Evolutionary conservation across 2,888 invertebrate genomes (phyloP).

Genomic region (Trachelus iudaicus): DNA sequence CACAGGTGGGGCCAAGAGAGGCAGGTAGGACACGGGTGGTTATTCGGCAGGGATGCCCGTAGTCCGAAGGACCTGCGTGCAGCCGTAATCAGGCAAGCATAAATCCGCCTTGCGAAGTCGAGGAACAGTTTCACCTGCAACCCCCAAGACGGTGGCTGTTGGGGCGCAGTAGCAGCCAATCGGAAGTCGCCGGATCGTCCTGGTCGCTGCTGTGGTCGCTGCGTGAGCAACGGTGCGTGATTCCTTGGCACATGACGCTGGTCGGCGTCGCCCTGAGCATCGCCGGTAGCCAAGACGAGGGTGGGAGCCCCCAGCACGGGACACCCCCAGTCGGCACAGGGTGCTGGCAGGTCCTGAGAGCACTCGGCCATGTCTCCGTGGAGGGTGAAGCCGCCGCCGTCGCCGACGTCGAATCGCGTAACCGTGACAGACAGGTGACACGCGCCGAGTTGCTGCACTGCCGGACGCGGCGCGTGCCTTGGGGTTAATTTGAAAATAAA

Average conservation of each 20-base stretch:
- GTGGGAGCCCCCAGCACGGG: not conserved
- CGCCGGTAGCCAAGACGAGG: not conserved
- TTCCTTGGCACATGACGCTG: constrained; percentile 55
- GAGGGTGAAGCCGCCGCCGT: constrained; percentile 29
- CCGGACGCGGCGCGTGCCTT: constrained; percentile 50
- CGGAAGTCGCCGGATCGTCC: constrained; percentile 22
- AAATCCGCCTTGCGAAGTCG: constrained; percentile 54
- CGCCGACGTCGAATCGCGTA: constrained; percentile 45
- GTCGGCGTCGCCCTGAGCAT: constrained; percentile 8
- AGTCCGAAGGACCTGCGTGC: constrained; percentile 36
- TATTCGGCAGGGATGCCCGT: constrained; percentile 1
- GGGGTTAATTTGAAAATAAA: constrained; percentile 43
- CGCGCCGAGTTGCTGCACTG: constrained; percentile 39
- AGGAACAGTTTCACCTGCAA: constrained; percentile 58
- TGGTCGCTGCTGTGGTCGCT: constrained; percentile 5
- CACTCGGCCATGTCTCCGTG: constrained; percentile 54
- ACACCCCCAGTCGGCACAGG: not conserved
- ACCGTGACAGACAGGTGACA: constrained; percentile 65
- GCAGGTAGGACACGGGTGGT: constrained; percentile 1
- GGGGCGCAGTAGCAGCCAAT: not conserved
- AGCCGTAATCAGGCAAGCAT: constrained; percentile 60
- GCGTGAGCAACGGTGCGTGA: constrained; percentile 51
- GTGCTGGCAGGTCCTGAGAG: constrained; percentile 46
- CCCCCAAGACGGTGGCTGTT: constrained; percentile 58
- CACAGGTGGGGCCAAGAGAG: not conserved